phyloP scores from a whole-genome alignment of 30 jellyfish, hydroid and myxozoan species.

The Calvadosia cruxmelitensis region DNA sequence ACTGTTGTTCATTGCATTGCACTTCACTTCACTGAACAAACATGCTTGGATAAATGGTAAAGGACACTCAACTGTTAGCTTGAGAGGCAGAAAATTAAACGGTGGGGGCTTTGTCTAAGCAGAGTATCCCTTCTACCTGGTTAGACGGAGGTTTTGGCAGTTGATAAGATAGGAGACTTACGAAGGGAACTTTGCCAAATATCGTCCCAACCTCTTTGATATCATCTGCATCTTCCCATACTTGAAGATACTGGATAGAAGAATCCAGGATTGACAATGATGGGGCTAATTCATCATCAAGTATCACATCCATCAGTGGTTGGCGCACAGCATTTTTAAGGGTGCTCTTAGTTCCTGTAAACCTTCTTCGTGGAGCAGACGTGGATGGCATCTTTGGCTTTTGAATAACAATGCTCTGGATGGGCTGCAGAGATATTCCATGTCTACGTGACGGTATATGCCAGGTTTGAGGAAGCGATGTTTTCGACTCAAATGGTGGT shows the following conservation, averaged over 20 bases:
- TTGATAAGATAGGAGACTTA: background rate
- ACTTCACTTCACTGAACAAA: background rate
- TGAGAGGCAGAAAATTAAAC: too few species aligned
- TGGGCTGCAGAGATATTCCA: background rate
- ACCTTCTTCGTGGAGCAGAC: background rate
- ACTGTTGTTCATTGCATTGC: too few species aligned
- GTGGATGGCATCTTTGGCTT: background rate
- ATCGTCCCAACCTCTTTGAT: background rate
- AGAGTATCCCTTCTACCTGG: background rate
- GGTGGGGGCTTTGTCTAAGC: too few species aligned
- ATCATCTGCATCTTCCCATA: background rate
- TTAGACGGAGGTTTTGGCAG: background rate
- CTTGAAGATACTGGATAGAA: background rate
- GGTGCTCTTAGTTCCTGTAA: background rate
- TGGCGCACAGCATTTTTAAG: background rate
- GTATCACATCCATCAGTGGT: background rate
- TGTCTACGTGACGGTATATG: background rate
- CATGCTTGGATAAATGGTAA: background rate
- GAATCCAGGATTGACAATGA: background rate
- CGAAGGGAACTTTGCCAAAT: background rate
- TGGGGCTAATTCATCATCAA: background rate
- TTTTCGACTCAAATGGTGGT: background rate
- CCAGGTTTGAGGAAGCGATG: background rate
- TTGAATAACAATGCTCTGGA: background rate
- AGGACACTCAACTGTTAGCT: background rate